Evolutionary conservation across 1,140 invertebrate species (phyloP), one percentile per base, ranked within the genome.

Genomic region (Neodiprion pinetum): DNA sequence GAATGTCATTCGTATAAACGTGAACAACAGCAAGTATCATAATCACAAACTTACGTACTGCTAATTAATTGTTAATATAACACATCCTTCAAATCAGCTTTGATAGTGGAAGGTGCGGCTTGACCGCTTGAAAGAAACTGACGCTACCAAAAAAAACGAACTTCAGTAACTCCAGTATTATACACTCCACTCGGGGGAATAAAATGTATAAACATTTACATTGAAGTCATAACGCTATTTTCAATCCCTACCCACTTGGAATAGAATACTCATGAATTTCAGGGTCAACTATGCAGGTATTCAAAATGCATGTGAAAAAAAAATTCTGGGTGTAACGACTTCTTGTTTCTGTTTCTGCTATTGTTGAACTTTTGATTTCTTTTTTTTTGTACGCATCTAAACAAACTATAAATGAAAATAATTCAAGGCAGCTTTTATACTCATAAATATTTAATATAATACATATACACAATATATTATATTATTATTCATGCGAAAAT

Each of bases 391-490:
- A 40, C 28, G 28, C 28, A 40, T 40, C 28, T 40, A 40, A 40
- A 40, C 28, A 40, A 40, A 40, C 5, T 40, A 40, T 40, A 40
- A 40, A 40, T 40, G 28, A 40, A 40, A 40, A 40, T 40, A 40
- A 40, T 40, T 40, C 28, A 40, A 40, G 28, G 28, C 28, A 40
- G 1, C 2, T 40, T 40, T 40, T 40, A 40, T 40, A 40, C 0
- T 40, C 28, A 61, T 61, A 61, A 61, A 61, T 61, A 61, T 61
- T 61, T 17, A 61, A 61, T 61, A 61, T 61, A 61, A 61, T 12
- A 61, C 11, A 5, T 61, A 61, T 17, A 40, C 28, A 40, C 28
- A 40, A 40, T 40, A 40, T 40, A 40, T 40, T 61, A 61, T 61
- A 61, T 61, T 61, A 61, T 5, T 40, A 40, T 12, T 61, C n/a